Evolutionary conservation across 2,113 vertebrate genomes (phyloP).

Genomic region (Hydrochoerus hydrochaeris): DNA sequence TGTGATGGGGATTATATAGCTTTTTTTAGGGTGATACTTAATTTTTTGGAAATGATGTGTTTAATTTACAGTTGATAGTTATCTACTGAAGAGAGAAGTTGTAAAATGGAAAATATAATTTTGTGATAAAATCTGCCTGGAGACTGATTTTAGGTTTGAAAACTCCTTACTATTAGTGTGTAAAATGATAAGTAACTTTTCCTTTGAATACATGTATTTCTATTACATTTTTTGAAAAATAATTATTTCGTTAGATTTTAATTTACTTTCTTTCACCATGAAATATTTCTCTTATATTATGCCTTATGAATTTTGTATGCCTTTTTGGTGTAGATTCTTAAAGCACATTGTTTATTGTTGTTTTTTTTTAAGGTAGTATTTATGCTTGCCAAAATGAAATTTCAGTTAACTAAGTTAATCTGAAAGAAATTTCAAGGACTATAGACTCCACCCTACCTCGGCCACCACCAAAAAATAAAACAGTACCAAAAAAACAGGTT

Average conservation of each 20-base stretch:
- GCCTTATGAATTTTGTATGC: slow-evolving; percentile 57
- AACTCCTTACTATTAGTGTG: slow-evolving; percentile 61
- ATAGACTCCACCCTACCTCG: neutral
- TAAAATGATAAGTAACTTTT: slow-evolving; percentile 63
- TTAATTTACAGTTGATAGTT: slow-evolving; percentile 61
- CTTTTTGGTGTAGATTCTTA: slow-evolving; percentile 55
- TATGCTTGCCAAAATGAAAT: slow-evolving; percentile 57
- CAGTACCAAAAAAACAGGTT: neutral
- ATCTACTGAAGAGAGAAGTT: slow-evolving; percentile 64
- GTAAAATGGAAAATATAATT: slow-evolving; percentile 68
- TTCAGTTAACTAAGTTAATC: slow-evolving; percentile 52
- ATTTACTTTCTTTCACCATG: slow-evolving; percentile 61
- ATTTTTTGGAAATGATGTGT: slow-evolving; percentile 62
- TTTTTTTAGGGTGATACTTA: slow-evolving; percentile 67
- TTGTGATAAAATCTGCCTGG: slow-evolving; percentile 66
- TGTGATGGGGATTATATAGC: slow-evolving; percentile 66
- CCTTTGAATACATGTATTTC: slow-evolving; percentile 66
- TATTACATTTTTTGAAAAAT: slow-evolving; percentile 56
- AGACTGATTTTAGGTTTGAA: slow-evolving; percentile 54
- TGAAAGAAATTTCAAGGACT: slow-evolving; percentile 59
- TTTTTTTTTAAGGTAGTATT: slow-evolving; percentile 49
- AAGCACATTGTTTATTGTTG: slow-evolving; percentile 61
- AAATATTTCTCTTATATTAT: slow-evolving; percentile 53
- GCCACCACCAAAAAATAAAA: neutral
- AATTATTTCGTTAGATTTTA: slow-evolving; percentile 69